Evolutionary conservation across 2,888 invertebrate species (phyloP).

Genomic region (Hypercompe scribonia): DNA sequence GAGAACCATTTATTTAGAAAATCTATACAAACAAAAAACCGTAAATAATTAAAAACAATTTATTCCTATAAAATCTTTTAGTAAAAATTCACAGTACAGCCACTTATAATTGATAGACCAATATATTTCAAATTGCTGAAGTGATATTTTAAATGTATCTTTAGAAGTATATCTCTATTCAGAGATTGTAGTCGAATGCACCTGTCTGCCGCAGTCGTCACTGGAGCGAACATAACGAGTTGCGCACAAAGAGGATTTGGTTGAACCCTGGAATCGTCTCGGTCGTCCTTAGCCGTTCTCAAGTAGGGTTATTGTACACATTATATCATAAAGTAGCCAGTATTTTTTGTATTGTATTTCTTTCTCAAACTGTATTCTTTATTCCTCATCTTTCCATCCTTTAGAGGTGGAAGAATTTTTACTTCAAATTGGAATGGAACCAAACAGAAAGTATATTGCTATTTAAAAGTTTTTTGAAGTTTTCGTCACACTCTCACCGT

Average conservation of each 20-base stretch:
- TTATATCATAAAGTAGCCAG: background rate
- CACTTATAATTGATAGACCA: too few relatives aligned
- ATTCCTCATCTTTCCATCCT: too few relatives aligned
- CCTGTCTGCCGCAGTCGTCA: slow-evolving; percentile 17
- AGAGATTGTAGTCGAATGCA: slow-evolving; percentile 11
- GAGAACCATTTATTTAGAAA: background rate
- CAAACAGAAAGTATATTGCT: too few relatives aligned
- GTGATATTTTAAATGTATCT: background rate
- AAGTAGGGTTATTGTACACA: background rate
- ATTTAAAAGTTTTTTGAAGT: too few relatives aligned
- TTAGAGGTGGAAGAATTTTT: too few relatives aligned
- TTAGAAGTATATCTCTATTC: background rate
- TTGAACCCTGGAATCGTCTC: slow-evolving; percentile 16
- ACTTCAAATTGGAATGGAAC: too few relatives aligned
- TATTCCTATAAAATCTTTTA: too few relatives aligned
- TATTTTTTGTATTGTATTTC: too few relatives aligned
- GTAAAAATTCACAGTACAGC: too few relatives aligned
- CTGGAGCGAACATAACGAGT: slow-evolving; percentile 47
- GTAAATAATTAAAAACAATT: too few relatives aligned
- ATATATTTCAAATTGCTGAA: background rate
- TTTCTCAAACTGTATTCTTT: background rate
- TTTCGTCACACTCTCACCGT: too few relatives aligned
- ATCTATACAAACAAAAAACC: too few relatives aligned
- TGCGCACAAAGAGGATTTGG: slow-evolving; percentile 32
- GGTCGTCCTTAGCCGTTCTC: background rate